phyloP scores from a whole-genome alignment of 2,797 vertebrate genomes.

The Protonibea diacanthus region DNA sequence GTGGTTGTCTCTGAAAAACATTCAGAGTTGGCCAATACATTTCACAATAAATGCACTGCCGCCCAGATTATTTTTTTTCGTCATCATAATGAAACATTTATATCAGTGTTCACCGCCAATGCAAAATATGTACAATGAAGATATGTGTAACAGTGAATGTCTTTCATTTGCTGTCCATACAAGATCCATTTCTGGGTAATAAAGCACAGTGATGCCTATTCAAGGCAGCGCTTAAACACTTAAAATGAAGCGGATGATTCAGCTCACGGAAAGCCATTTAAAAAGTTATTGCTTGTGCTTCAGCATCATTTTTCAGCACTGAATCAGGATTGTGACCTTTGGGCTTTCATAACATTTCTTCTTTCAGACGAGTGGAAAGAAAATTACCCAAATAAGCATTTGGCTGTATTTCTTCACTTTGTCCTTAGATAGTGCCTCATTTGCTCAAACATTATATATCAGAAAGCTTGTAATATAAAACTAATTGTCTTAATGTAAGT shows the following conservation, averaged over 20 bases:
- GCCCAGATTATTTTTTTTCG: background rate
- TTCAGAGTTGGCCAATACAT: no score
- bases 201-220: background rate
- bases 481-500: no score
- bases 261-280: conserved; percentile 1
- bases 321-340: background rate
- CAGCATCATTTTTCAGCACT: background rate
- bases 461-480: no score
- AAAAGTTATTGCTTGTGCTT: background rate
- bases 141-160: background rate
- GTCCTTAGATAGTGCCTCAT: no score
- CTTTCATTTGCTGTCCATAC: background rate
- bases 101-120: background rate
- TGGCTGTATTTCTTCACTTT: no score
- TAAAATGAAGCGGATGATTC: background rate
- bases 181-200: background rate
- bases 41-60: background rate
- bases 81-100: background rate
- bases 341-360: no score
- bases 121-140: background rate
- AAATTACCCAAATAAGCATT: no score
- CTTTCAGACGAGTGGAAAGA: no score
- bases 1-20: background rate
- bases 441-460: no score
- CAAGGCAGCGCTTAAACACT: background rate